phyloP scores from a whole-genome alignment of 1,140 invertebrate genomes.

The Argopecten irradians region DNA sequence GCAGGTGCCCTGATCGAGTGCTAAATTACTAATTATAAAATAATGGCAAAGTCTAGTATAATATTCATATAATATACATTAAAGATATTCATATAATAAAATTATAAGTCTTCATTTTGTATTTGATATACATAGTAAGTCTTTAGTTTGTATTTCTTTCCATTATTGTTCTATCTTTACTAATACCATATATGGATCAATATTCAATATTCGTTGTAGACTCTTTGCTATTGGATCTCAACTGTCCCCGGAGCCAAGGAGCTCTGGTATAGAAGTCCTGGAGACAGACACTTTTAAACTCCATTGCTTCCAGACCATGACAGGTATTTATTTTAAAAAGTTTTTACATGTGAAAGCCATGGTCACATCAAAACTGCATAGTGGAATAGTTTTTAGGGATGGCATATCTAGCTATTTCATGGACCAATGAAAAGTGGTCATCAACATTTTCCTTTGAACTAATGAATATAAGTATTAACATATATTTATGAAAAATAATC shows the following conservation, averaged over 20 bases:
- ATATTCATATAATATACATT: too few relatives aligned
- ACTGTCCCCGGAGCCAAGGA: conserved; percentile 94
- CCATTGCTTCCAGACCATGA: conserved; percentile 98
- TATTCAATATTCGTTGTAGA: conserved; percentile 78
- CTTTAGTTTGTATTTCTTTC: not conserved
- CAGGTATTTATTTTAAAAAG: conserved; percentile 81
- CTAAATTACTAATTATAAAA: too few relatives aligned
- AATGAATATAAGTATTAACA: too few relatives aligned
- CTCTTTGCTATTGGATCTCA: conserved; percentile 98
- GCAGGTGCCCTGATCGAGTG: too few relatives aligned
- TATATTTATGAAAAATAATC: too few relatives aligned
- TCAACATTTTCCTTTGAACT: too few relatives aligned
- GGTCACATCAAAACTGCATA: not conserved
- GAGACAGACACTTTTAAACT: conserved; percentile 98
- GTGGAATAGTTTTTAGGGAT: not conserved
- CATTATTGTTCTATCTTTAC: not conserved
- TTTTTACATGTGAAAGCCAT: not conserved
- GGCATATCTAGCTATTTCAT: not conserved
- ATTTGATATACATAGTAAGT: not conserved
- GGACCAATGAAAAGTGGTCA: not conserved
- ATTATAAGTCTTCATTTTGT: too few relatives aligned
- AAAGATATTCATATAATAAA: too few relatives aligned
- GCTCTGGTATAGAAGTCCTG: conserved; percentile 96
- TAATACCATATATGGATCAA: not conserved
- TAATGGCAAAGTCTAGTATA: too few relatives aligned